Base-by-base conservation (phyloP, 2,113 vertebrate species). In the Chaetodon trifascialis region DNA sequence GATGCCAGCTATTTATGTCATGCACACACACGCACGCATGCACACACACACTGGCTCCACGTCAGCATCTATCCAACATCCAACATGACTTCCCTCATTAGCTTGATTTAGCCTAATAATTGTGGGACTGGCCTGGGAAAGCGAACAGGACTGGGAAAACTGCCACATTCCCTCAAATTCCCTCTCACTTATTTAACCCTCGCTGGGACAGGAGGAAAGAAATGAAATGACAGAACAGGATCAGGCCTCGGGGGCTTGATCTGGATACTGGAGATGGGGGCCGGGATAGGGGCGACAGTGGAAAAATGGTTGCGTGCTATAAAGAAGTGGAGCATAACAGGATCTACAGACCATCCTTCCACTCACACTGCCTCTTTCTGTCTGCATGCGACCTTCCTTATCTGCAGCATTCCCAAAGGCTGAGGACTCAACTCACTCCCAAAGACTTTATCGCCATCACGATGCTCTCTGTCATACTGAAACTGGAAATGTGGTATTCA, bases 151-250 rank as follows among this genome's bases (percentile, higher is more conserved):
- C 67, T 36, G 42, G 86, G 70, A 84, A 74, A 86, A 78, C 71
- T 80, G 89, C 82, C 88, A 87, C 80, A 65, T 79, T 69, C 69
- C 67, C 83, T 90, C 54, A 83, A 60, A 84, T 83, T 74, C 17
- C 60, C 74, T 84, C 63, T 88, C 79, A 83, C 66, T 86, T 62
- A 52, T 72, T 93, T 85, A 88, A 91, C 81, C 85, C 74, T 69
- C 54, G 11, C 82, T 46, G 63, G 84, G 56, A 78, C 59, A 42
- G 76, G 49, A 86, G 55, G 47, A 42, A 58, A 69, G 82, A 44
- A 59, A 5, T 40, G n/a, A 60, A 51, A n/a, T 70, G 66, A 82
- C 49, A 65, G 80, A 78, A 64, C 54, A 62, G 58, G 65, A 63
- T 76, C 85, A 55, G 72, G 60, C 82, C 76, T 85, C 44, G 1